Evolutionary conservation across 1,140 invertebrate genomes (phyloP), one percentile per base, ranked within the genome.

Genomic region (Mesaphorura yosii): DNA sequence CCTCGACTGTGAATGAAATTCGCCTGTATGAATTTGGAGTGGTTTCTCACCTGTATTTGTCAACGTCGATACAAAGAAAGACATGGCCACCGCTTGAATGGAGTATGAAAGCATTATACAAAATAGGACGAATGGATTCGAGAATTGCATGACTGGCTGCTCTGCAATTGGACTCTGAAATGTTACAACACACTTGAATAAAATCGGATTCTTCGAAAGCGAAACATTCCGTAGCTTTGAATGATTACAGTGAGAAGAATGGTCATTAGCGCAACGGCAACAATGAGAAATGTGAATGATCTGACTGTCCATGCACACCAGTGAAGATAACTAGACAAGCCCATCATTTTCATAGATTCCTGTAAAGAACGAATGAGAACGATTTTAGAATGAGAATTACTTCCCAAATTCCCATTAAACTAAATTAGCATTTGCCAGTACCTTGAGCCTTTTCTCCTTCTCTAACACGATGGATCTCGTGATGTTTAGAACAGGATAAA

Each of bases 321-420:
- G 64, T 89, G 85, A 26, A 89, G 62, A 82, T 82, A 88, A 57
- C 78, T 82, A 20, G 77, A 74, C 15, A 89, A 66, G 3, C 87
- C 87, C 86, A 89, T 89, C 65, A 88, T 84, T 66, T 84, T 86
- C 85, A 88, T 88, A 1, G 82, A 81, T 74, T 88, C 84, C 81
- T 84, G 64, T 27, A 22, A 6, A 47, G 10, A 34, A 34, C 10
- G 31, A 10, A 34, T 10, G n/a, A 34, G n/a, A 34, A 34, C 10
- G 10, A 34, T 34, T 34, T n/a, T 34, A 34, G n/a, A 34, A 10
- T 34, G n/a, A 34, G 31, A 34, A 10, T n/a, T n/a, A n/a, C n/a
- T n/a, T n/a, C n/a, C n/a, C n/a, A n/a, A n/a, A n/a, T n/a, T n/a
- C n/a, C n/a, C n/a, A n/a, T n/a, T n/a, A n/a, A 34, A 34, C 31